These are phyloP conservation scores for Epirrhoe alternata DNA, from an alignment of 2,888 invertebrate genomes.

Conservation along the genomic window DNA sequence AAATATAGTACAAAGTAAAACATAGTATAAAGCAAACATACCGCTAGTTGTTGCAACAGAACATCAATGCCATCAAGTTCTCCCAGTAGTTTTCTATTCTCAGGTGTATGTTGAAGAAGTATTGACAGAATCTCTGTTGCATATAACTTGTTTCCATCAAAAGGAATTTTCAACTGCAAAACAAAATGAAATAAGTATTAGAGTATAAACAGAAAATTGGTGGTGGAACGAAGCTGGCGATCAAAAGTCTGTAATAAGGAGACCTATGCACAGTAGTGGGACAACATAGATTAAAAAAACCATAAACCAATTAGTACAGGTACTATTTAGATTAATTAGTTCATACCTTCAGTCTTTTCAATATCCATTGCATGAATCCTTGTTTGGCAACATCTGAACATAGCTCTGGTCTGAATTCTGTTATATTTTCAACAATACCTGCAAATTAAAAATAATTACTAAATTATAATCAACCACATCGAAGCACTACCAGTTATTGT, in stretches of 20 bases:
- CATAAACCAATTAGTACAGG: neutral
- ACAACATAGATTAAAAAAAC: neutral
- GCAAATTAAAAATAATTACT: constrained; percentile 15
- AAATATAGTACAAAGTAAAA: neutral
- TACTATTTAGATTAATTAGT: neutral
- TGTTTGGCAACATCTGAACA: constrained; percentile 94
- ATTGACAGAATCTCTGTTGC: constrained; percentile 98
- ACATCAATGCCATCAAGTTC: constrained; percentile 98
- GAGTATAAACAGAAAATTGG: neutral
- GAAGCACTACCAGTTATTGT: no score
- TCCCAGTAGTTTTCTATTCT: constrained; percentile 93
- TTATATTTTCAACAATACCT: constrained; percentile 97
- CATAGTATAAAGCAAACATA: constrained; percentile 63
- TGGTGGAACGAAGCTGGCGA: no score
- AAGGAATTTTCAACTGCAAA: constrained; percentile 90
- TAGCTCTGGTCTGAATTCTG: constrained; percentile 94
- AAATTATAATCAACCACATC: neutral
- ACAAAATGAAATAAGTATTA: neutral
- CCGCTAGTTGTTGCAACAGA: constrained; percentile 96
- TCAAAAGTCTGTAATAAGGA: no score
- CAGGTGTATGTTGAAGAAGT: constrained; percentile 94
- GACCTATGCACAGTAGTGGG: no score
- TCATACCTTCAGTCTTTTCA: constrained; percentile 92
- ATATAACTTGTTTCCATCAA: constrained; percentile 97
- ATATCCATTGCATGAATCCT: constrained; percentile 95